Evolutionary conservation across 2,888 invertebrate species (phyloP), one percentile per base, ranked within the genome.

Genomic region (Drosophila basisetae): DNA sequence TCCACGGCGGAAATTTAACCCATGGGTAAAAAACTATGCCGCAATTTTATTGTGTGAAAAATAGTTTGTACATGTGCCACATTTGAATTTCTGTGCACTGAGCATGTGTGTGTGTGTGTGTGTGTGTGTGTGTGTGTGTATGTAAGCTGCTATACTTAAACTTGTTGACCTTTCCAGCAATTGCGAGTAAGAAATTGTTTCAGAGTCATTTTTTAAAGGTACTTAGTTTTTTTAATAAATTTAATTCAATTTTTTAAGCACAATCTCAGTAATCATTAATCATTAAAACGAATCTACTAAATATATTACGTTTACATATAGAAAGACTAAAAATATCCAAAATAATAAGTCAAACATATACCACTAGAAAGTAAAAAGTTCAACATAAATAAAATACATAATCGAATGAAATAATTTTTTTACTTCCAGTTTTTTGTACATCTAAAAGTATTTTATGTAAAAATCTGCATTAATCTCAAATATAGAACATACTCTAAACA

Each of bases 1-100:
- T 65, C 63, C 63, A 53, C 59, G 68, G 50, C 79, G 82, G 69
- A 83, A 81, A 78, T 70, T 64, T 70, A 69, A 69, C 63, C 74
- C 78, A 71, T 64, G 79, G 67, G 69, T 47, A 66, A 68, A 73
- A 70, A 86, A 73, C 83, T 78, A 71, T 74, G 72, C 74, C 68
- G 67, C 73, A 75, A 78, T 86, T 86, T 78, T 74, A 83, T 78
- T 81, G 76, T 78, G 82, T 71, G 86, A 50, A 59, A 82, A 83
- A 80, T 63, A 68, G 68, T 73, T 59, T 50, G 1, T 30, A 4
- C 53, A 39, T 22, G 28, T 54, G 41, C 59, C 39, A 58, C 30
- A 60, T 58, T 58, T 62, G 30, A 37, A 55, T 39, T 28, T 35
- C 22, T 16, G 2, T 22, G 13, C 10, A 25, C 37, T 22, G 49